Evolutionary conservation across 2,113 vertebrate genomes (phyloP), one percentile per base, ranked within the genome.

Genomic region (Halcyon malimbica): DNA sequence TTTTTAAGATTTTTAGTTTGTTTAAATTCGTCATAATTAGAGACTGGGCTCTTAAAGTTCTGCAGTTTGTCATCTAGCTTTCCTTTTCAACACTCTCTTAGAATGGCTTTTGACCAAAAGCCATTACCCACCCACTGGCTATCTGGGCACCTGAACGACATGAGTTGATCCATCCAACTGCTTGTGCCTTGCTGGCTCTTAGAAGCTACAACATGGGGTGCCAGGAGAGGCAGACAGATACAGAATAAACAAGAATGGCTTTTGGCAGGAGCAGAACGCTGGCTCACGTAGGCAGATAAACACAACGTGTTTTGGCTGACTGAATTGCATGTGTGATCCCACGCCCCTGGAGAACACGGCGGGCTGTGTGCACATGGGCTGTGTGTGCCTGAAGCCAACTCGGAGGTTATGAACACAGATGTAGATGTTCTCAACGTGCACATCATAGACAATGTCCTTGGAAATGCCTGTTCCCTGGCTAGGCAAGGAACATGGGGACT

Each of bases 281-380:
- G 93, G 85, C 91, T 91, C 46, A 16, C 1, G 7, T 35, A 78
- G 86, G 69, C 24, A 23, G 83, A 70, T 54, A 93, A 92, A 65
- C 75, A 69, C 53, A 24, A 16, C 1, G 15, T 65, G 41, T 80
- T 71, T 79, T 56, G 90, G 78, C 85, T 73, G 80, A 68, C 54
- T 56, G 89, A 48, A 60, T 39, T 0, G 1, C 1, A 0, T 19
- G 56, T 56, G 85, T 44, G 75, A 94, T 71, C 35, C 33, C 42
- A 56, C 48, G 53, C 33, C 1, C 2, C 57, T n/a, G 65, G 60
- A 67, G 62, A 28, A 1, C 29, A 7, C 39, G 57, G 9, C 0
- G 0, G 65, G 48, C 46, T 51, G 59, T 1, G 13, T 0, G 9
- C 0, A 0, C 63, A 13, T 17, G 54, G 59, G 39, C 44, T 2